Conservation (phyloP, 2,888 invertebrate genomes). For the Tetragonisca angustula region DNA sequence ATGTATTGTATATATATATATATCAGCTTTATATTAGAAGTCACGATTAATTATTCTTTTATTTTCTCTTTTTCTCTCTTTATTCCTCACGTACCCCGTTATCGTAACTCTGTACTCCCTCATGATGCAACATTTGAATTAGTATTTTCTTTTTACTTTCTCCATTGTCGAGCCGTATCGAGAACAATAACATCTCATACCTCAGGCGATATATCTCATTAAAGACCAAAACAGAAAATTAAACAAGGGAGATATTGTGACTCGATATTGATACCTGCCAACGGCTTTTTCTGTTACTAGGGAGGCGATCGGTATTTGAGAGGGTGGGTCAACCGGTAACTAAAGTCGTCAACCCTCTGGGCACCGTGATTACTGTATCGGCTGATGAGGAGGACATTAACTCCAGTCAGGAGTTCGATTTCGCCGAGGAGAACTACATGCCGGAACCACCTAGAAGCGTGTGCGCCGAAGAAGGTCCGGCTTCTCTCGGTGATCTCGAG, state of each 20-base stretch:
- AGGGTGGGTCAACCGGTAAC: slow-evolving; percentile 85
- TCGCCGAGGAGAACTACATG: slow-evolving; percentile 71
- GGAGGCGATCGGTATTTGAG: slow-evolving; percentile 86
- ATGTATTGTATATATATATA: background rate
- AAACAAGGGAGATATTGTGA: slow-evolving; percentile 57
- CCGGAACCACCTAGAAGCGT: slow-evolving; percentile 78
- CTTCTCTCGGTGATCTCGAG: slow-evolving; percentile 79
- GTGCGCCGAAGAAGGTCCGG: slow-evolving; percentile 81
- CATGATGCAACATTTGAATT: slow-evolving; percentile 14
- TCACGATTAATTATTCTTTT: slow-evolving; percentile 17
- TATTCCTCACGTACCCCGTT: background rate
- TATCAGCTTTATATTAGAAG: slow-evolving; percentile 22
- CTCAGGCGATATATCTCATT: slow-evolving; percentile 16
- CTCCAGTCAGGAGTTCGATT: slow-evolving; percentile 78
- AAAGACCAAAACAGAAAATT: slow-evolving; percentile 3
- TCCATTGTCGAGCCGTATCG: slow-evolving; percentile 6
- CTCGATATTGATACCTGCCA: slow-evolving; percentile 88
- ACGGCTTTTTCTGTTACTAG: slow-evolving; percentile 92
- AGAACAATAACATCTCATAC: slow-evolving; percentile 3
- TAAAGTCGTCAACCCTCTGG: slow-evolving; percentile 91
- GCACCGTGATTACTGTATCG: slow-evolving; percentile 87
- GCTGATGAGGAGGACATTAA: slow-evolving; percentile 82
- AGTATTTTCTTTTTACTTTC: background rate
- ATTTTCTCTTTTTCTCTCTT: slow-evolving; percentile 4
- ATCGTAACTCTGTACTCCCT: slow-evolving; percentile 13